Percentiles rank a stretch among this genome's conserved stretches.
phyloP scores from a whole-genome alignment of 2,888 invertebrate species.

The Apodemia hepburni region DNA sequence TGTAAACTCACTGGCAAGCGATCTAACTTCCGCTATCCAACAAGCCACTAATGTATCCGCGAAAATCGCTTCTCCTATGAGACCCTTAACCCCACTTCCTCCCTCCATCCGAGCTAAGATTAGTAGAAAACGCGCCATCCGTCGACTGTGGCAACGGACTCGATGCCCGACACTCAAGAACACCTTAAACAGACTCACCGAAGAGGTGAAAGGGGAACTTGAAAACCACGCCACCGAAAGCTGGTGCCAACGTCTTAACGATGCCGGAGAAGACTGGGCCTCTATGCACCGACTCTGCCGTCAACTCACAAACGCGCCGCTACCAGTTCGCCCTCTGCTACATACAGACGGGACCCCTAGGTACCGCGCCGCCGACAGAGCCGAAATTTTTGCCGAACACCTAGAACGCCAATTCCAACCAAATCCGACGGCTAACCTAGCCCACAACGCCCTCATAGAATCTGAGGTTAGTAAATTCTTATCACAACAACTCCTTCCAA shows the following conservation, averaged over 20 bases:
- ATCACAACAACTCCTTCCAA: background rate
- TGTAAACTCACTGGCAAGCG: background rate
- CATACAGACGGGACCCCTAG: slow-evolving; percentile 18
- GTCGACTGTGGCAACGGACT: background rate
- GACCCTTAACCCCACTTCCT: background rate
- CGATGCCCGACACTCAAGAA: background rate
- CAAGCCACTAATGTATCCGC: background rate
- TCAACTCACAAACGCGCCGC: background rate
- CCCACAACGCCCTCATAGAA: background rate
- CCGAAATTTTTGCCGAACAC: slow-evolving; percentile 8
- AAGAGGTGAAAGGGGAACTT: background rate
- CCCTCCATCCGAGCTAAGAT: background rate
- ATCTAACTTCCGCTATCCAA: background rate
- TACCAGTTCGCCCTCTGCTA: slow-evolving; percentile 12
- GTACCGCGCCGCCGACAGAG: slow-evolving; percentile 24
- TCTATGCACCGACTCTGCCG: background rate
- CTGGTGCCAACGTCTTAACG: background rate
- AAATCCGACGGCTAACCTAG: background rate
- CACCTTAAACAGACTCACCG: background rate
- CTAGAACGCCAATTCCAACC: slow-evolving; percentile 21
- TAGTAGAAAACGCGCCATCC: background rate
- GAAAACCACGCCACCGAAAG: background rate
- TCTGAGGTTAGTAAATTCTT: background rate
- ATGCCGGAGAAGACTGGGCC: background rate
- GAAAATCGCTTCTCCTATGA: background rate